Conservation (phyloP, 2,113 vertebrate genomes). For the Callithrix jacchus region DNA sequence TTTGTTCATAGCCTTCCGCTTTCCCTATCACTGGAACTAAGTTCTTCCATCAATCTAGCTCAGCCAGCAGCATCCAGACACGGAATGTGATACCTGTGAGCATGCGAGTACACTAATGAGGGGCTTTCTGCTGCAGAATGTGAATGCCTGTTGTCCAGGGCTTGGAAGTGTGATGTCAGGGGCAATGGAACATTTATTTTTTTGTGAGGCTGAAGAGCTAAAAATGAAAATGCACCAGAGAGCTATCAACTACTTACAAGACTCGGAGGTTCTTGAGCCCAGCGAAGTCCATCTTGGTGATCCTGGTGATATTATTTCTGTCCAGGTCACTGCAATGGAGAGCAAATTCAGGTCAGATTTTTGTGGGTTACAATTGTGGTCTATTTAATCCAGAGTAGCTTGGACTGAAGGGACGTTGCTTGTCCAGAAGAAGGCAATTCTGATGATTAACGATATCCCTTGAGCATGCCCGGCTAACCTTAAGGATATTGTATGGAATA, state of each 20-base stretch:
- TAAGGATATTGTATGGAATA: conserved; percentile 47
- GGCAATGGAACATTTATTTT: background rate
- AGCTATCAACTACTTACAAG: conserved; percentile 89
- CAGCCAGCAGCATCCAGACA: background rate
- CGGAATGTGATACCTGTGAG: background rate
- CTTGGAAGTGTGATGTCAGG: background rate
- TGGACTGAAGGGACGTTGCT: background rate
- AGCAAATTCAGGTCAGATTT: conserved; percentile 52
- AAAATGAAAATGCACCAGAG: background rate
- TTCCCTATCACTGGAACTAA: conserved; percentile 27
- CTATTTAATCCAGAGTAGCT: conserved; percentile 23
- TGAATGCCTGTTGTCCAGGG: background rate
- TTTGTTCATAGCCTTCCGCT: conserved; percentile 15
- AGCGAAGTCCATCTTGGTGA: conserved; percentile 95
- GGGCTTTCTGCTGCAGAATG: background rate
- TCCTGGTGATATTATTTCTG: conserved; percentile 97
- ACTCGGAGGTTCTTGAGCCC: conserved; percentile 97
- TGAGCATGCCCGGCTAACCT: conserved; percentile 35
- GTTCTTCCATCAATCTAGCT: background rate
- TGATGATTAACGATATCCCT: conserved; percentile 45
- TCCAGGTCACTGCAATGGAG: conserved; percentile 92
- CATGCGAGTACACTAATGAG: background rate
- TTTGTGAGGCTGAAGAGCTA: background rate
- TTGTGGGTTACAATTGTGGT: conserved; percentile 28
- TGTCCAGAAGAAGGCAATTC: conserved; percentile 54